Conservation (phyloP, 2,113 vertebrate species). For the Dicaeum eximium region DNA sequence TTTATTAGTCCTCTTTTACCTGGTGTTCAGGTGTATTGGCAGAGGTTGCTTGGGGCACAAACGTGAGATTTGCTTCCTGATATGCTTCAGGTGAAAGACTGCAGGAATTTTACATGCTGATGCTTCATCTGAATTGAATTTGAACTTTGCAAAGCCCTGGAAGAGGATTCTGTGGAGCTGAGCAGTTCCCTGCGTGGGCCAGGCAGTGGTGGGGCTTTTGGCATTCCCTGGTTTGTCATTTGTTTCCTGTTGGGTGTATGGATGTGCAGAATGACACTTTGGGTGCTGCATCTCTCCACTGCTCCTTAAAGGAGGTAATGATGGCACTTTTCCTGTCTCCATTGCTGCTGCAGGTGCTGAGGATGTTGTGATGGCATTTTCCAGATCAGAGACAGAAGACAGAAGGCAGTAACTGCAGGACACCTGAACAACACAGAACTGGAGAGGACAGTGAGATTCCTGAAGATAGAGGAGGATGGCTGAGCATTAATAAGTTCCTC, state of each 20-base stretch:
- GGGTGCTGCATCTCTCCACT: not conserved
- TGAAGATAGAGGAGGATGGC: constrained; percentile 47
- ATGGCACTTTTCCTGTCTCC: not conserved
- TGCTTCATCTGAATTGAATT: not conserved
- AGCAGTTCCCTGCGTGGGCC: not conserved
- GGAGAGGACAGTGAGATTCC: constrained; percentile 49
- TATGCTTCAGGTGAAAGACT: not conserved
- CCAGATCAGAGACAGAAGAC: constrained; percentile 95
- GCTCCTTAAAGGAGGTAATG: not conserved
- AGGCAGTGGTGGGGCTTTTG: not conserved
- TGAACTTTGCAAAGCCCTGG: not conserved
- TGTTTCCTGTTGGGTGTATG: not conserved
- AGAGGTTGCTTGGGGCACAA: not conserved
- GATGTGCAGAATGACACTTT: not conserved
- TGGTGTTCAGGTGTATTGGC: not conserved
- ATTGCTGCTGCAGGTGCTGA: constrained; percentile 83
- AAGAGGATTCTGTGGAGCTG: not conserved
- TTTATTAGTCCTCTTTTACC: not conserved
- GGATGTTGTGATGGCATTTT: constrained; percentile 99
- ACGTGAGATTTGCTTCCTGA: not conserved
- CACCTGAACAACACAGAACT: constrained; percentile 29
- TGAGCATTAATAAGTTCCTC: constrained; percentile 53
- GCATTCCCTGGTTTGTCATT: not conserved
- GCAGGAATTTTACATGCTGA: not conserved
- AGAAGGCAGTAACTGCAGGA: constrained; percentile 86